phyloP scores from a whole-genome alignment of 2,888 invertebrate species.

The Leptura quadrifasciata region DNA sequence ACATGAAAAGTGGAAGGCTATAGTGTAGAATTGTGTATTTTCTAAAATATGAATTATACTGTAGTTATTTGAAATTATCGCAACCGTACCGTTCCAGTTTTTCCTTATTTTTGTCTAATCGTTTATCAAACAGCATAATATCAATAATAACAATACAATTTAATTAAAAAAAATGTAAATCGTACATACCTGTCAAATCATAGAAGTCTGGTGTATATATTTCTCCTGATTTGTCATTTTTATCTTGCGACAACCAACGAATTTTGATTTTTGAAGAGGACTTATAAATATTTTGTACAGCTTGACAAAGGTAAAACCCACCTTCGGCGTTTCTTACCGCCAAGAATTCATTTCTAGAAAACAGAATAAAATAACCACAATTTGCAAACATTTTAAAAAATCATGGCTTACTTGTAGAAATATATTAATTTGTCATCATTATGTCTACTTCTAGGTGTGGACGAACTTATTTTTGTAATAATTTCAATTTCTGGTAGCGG shows the following conservation, averaged over 20 bases:
- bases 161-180: constrained; percentile 37
- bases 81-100: too few species aligned
- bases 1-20: too few species aligned
- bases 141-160: background rate
- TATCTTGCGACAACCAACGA: constrained; percentile 91
- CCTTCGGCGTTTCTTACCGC: constrained; percentile 94
- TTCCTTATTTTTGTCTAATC: too few species aligned
- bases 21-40: too few species aligned
- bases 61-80: too few species aligned
- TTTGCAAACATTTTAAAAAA: constrained; percentile 20
- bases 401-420: constrained; percentile 85
- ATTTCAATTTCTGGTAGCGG: constrained; percentile 87
- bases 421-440: constrained; percentile 89
- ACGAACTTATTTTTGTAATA: constrained; percentile 82
- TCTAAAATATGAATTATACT: too few species aligned
- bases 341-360: constrained; percentile 87
- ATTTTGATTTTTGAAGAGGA: constrained; percentile 90
- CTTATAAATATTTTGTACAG: constrained; percentile 92
- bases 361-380: constrained; percentile 53
- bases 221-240: constrained; percentile 79
- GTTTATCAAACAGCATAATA: too few species aligned
- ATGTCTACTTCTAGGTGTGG: constrained; percentile 76
- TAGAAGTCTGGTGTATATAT: constrained; percentile 93
- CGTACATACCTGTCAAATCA: constrained; percentile 84
- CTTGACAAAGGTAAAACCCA: constrained; percentile 91